Base-by-base conservation (phyloP, 2,888 invertebrate genomes). In the Steinernema hermaphroditum region DNA sequence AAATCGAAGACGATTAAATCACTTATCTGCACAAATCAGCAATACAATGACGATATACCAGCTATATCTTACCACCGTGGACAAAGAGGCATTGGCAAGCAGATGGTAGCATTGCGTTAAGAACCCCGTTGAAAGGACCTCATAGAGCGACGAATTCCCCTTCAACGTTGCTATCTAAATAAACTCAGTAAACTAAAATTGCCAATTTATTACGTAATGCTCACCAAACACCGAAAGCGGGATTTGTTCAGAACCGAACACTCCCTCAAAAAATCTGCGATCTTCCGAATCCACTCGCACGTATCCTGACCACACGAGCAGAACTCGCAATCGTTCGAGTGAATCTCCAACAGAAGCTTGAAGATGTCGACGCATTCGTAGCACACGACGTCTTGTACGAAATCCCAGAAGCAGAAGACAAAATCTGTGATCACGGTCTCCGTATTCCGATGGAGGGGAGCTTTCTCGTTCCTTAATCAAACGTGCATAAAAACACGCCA, bases 331-430 rank as follows among this genome's bases (percentile, higher is more conserved):
- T 70, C 54, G 1, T n/a, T n/a, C n/a, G 62, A 70, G 71, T 80
- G 80, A 14, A 76, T 74, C 14, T 74, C 71, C 14, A 81, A 19
- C 2, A 79, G 68, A 0, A 73, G 9, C 16, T 72, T 32, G 70
- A 81, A 81, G 16, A 74, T 75, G 24, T 80, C 79, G 8, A 75
- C 74, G 1, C 76, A 72, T 27, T 81, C 79, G 50, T 81, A 75
- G 46, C 78, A 78, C 2, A 80, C 79, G 24, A 77, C 73, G 57
- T 78, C 81, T 0, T 77, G 74, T 12, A 76, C 54, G 57, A 75
- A 76, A 44, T 80, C 78, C 81, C 81, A 81, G 44, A 76, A 62
- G 16, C 29, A 62, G 62, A 62, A 62, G 12, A 62, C 62, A 19
- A 32, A 62, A 54, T 54, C 54, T 22, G 54, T 27, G 22, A 54